Base-by-base conservation (phyloP, 2,113 vertebrate genomes). In the Dendropsophus ebraccatus region DNA sequence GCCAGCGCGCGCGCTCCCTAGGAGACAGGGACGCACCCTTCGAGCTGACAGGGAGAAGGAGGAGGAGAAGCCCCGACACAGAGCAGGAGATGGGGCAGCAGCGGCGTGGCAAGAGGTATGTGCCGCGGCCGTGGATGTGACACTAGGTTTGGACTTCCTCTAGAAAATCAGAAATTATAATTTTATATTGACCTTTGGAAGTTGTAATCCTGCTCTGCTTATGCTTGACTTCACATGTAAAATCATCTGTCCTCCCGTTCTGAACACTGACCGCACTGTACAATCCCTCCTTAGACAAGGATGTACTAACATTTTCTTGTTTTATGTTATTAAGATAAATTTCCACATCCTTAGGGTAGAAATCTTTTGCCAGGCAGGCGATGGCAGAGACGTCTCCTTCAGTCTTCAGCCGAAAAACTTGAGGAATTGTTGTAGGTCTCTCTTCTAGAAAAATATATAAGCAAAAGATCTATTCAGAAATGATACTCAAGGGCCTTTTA, bases 291-390 rank as follows among this genome's bases (percentile, higher is more conserved):
- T 90, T 82, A 10, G 90, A 84, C 17, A 88, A 0, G 2, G 56
- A 10, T 0, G 84, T 13, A n/a, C 28, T 50, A 0, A 54, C 80
- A 30, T 19, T n/a, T 70, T 90, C 50, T 1, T 88, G 74, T 12
- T 1, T 54, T 87, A 23, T 82, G 21, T 74, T 30, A 17, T 77
- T 2, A 50, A 89, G 52, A 19, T 0, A 78, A 87, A 92, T 89
- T 17, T 0, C 49, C 37, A 92, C 1, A 0, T 1, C 4, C 77
- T 87, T 91, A 14, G 92, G 89, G 21, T 82, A 62, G 86, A 89
- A 89, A 65, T 88, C 89, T 23, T 81, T 93, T 79, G 91, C 91
- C 81, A 94, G 84, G 81, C 91, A 92, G 54, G 91, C 70, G 7
- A 87, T 87, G 1, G 85, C 89, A 8, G 25, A 87, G 21, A 7